Evolutionary conservation across 2,113 vertebrate species (phyloP).

Genomic region (Notiomystis cincta): DNA sequence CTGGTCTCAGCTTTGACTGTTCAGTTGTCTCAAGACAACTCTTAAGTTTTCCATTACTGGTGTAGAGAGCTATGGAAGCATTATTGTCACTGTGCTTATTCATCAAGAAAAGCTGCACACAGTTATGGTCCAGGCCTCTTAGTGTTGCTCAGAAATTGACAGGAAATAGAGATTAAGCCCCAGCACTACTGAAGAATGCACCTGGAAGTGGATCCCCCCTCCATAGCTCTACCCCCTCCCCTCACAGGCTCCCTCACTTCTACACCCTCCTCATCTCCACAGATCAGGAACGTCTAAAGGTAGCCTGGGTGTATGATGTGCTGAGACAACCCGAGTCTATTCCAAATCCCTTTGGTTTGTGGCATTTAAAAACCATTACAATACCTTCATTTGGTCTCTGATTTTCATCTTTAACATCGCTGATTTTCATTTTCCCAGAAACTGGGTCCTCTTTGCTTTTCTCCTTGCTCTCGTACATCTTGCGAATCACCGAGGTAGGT

Average conservation of each 20-base stretch:
- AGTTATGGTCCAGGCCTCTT: neutral
- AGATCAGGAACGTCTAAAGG: neutral
- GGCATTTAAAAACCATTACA: neutral
- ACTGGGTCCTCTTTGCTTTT: conserved; percentile 88
- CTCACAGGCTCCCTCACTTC: neutral
- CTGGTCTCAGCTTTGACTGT: neutral
- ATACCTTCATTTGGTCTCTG: conserved; percentile 83
- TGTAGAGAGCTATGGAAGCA: neutral
- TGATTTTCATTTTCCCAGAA: conserved; percentile 67
- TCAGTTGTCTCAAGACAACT: neutral
- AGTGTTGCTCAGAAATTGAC: neutral
- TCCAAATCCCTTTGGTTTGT: neutral
- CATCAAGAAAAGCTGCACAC: neutral
- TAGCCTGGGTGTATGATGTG: neutral
- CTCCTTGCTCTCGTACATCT: conserved; percentile 98
- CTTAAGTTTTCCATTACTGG: neutral
- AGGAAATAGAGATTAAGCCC: neutral
- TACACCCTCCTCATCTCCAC: neutral
- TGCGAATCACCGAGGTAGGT: conserved; percentile 96
- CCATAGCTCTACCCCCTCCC: neutral
- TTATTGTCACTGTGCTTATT: neutral
- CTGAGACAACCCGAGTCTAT: neutral
- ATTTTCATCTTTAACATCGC: conserved; percentile 81
- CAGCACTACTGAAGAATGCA: neutral
- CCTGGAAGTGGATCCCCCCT: neutral